phyloP scores from a whole-genome alignment of 2,113 vertebrate genomes.

The Ardeotis arabs region DNA sequence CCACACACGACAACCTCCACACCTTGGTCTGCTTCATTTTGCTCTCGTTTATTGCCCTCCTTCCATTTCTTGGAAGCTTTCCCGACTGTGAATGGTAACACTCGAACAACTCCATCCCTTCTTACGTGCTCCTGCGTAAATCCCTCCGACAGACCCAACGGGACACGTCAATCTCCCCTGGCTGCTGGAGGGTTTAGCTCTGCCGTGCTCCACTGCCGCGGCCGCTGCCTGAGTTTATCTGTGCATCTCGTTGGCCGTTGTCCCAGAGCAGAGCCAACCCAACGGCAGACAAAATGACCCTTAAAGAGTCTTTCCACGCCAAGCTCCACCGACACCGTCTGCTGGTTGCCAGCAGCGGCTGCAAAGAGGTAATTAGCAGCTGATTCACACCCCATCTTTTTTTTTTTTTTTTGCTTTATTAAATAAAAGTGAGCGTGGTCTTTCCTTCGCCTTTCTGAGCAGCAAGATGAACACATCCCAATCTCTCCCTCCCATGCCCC shows the following conservation, averaged over 20 bases:
- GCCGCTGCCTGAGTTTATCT: background rate
- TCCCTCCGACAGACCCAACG: accelerated
- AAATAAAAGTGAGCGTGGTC: accelerated
- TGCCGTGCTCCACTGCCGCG: background rate
- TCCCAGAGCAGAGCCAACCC: background rate
- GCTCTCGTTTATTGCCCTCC: background rate
- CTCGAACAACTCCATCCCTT: background rate
- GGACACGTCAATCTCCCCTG: background rate
- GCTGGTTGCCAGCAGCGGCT: background rate
- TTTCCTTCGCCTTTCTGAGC: background rate
- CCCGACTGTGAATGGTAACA: background rate
- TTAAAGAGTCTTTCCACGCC: background rate
- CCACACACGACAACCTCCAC: background rate
- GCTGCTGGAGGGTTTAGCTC: background rate
- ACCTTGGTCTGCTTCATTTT: background rate
- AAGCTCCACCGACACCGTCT: background rate
- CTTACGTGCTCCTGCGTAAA: background rate
- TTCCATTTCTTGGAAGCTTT: background rate
- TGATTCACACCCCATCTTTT: background rate
- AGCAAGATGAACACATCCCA: background rate
- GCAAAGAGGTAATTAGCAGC: background rate
- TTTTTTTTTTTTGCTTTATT: background rate
- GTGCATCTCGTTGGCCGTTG: background rate
- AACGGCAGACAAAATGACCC: background rate
- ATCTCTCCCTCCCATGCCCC: background rate